Evolutionary conservation across 92 coral and sea anemone species (phyloP).

Genomic region (Isaurus tuberculatus): DNA sequence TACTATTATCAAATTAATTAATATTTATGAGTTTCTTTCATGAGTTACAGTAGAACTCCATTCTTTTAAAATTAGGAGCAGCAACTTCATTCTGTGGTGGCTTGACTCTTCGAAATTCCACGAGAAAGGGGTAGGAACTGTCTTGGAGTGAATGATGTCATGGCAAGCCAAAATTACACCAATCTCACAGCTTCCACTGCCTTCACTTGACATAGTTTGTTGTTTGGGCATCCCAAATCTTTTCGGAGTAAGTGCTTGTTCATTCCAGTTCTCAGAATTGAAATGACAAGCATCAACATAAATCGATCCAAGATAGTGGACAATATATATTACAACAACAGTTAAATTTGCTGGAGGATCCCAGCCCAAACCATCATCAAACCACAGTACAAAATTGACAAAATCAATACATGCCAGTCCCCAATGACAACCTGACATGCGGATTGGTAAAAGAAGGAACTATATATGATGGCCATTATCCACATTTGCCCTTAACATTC

Average conservation of each 20-base stretch:
- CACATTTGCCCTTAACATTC: not conserved
- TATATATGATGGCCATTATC: not conserved
- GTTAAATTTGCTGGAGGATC: not conserved
- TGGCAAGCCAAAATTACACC: constrained; percentile 15
- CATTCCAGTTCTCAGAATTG: constrained; percentile 11
- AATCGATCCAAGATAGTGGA: not conserved
- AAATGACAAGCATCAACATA: not conserved
- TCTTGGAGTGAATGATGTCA: not conserved
- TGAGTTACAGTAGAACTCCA: constrained; percentile 1
- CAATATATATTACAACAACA: not conserved
- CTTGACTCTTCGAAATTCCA: constrained; percentile 32
- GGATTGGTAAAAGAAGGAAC: constrained; percentile 20
- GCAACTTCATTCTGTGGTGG: constrained; percentile 11
- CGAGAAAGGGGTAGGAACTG: constrained; percentile 9
- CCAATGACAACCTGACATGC: constrained; percentile 27
- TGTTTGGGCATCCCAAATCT: constrained; percentile 30
- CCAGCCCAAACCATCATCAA: constrained; percentile 23
- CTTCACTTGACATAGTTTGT: not conserved
- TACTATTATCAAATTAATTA: too few relatives aligned
- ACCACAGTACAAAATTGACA: constrained; percentile 18
- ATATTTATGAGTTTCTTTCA: not conserved
- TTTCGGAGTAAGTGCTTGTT: not conserved
- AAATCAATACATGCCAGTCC: constrained; percentile 27
- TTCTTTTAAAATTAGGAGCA: constrained; percentile 8
- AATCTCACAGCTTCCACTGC: constrained; percentile 15